These are phyloP conservation scores for Cygnus olor DNA, from an alignment of 2,797 vertebrate species.

Conservation along the genomic window DNA sequence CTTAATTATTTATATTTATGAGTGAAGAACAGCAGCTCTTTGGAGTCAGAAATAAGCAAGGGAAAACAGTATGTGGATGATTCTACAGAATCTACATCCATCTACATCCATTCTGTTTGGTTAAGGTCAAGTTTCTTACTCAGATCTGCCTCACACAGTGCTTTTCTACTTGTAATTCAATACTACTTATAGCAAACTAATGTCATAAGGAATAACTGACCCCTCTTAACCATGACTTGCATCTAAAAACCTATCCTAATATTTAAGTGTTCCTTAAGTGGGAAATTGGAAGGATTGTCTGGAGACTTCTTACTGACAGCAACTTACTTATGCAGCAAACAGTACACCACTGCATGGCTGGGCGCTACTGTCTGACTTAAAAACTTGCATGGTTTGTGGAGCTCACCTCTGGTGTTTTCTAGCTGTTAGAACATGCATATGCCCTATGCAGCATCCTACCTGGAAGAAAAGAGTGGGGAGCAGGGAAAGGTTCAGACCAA, in stretches of 20 bases:
- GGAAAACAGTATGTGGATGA: not conserved
- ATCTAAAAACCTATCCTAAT: not conserved
- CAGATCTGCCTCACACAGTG: not conserved
- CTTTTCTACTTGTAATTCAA: not conserved
- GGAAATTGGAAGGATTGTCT: not conserved
- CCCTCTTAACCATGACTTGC: not conserved
- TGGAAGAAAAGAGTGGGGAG: not conserved
- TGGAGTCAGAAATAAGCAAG: not conserved
- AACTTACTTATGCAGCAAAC: not conserved
- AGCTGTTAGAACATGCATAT: not conserved
- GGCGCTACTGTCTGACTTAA: not conserved
- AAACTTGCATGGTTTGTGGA: not conserved
- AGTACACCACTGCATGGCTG: not conserved
- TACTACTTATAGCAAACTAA: not conserved
- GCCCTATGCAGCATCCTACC: not conserved
- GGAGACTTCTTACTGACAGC: not conserved
- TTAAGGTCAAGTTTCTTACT: not conserved
- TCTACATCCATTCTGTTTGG: not conserved
- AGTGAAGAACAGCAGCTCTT: not conserved
- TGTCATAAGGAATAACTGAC: not conserved
- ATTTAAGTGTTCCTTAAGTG: not conserved
- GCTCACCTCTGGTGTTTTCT: not conserved
- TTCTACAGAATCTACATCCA: not conserved
- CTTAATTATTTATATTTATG: not conserved
- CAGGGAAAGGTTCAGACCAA: not conserved